Evolutionary conservation across 2,888 invertebrate genomes (phyloP), one percentile per base, ranked within the genome.

Genomic region (Bombylius major): DNA sequence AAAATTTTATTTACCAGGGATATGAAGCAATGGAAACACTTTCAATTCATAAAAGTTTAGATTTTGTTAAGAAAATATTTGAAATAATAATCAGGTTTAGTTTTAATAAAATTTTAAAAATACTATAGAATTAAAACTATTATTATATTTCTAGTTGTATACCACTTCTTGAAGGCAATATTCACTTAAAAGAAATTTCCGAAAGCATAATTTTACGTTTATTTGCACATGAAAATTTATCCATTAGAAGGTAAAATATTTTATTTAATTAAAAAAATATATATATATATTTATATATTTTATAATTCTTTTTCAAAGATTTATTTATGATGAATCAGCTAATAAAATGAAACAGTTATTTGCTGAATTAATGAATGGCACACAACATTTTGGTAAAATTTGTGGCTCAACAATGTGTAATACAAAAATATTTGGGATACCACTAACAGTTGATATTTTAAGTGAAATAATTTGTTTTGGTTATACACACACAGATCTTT

Each of bases 301-400:
- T 42, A 36, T 3, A 42, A 11, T 42, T 42, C 1, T 36, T 56
- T 55, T 13, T 42, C 3, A 23, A 23, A 61, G 62, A 23, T 31
- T 58, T 14, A 57, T 60, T 0, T 67, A 69, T 56, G 62, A 63
- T 5, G 62, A 65, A 51, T 56, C 69, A 4, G 60, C 62, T 8
- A 61, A 61, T 4, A 62, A 64, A 3, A 63, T 69, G 49, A 66
- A 69, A 36, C 58, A 59, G 0, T 69, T 66, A 50, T 70, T 72
- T 50, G 69, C 67, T 32, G 62, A 63, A 7, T 57, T 73, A 14
- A 64, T 72, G 62, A 66, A 69, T 58, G 66, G 67, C 6, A 65
- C 66, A 31, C 61, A 56, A 33, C 67, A 65, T 23, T 47, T 61
- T 8, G 13, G 57, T 1, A 68, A 67, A 8, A 62, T 63, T 47